Evolutionary conservation across 2,888 invertebrate species (phyloP), one percentile per base, ranked within the genome.

Genomic region (Brenthis hecate): DNA sequence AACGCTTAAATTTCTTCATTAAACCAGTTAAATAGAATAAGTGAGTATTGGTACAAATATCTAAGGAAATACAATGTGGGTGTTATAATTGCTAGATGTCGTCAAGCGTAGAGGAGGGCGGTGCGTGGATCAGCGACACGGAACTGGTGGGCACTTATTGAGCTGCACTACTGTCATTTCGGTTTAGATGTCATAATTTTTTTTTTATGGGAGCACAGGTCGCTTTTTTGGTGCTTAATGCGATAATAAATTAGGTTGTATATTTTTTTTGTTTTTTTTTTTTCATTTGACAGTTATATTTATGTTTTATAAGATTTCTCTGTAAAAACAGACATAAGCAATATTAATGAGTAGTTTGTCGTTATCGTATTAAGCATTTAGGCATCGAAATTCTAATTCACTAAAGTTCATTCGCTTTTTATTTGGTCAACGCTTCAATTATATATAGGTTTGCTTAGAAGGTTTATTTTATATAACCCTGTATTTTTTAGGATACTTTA

Each of bases 61-160:
- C 36, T 43, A 43, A 11, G 11, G 2, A 43, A 43, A 43, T 43
- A 43, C 36, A 43, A 43, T 28, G n/a, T 50, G 60, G 60, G 60
- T 62, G 57, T 62, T 72, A 64, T 51, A 68, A 43, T 43, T 43
- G 36, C 36, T 80, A 89, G 92, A 92, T 86, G 89, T 89, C 87
- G 23, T 92, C 91, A 73, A 90, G 90, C 86, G 79, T 89, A 72
- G 91, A 92, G 81, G 89, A 87, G 43, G 86, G 84, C 56, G 86
- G 86, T n/a, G 87, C 90, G 72, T 91, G 92, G 91, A 89, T 86
- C 83, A 91, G 91, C 84, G 92, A 92, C 82, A 91, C 92, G 66
- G 91, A 92, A 87, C 77, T 92, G 89, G 89, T 91, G 85, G 82
- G 90, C 86, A 87, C 81, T 74, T 84, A 83, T 79, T 85, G 77